These are phyloP conservation scores for Neodiprion virginianus DNA, from an alignment of 1,140 invertebrate genomes.

Conservation along the genomic window DNA sequence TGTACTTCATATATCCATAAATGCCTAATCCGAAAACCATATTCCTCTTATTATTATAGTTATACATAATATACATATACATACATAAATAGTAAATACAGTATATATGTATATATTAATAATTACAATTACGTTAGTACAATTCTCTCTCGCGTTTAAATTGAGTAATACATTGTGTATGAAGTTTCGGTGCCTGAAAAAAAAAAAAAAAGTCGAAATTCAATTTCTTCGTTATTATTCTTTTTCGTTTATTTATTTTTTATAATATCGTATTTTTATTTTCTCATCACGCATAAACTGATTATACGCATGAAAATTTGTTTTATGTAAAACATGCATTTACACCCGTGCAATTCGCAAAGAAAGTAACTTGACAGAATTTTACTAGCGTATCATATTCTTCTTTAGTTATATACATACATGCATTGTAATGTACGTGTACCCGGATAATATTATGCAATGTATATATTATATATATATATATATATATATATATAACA, in stretches of 20 bases:
- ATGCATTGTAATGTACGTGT: neutral
- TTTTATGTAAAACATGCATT: constrained; percentile 8
- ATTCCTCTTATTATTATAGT: constrained; percentile 16
- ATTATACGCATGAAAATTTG: no score
- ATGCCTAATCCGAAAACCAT: constrained; percentile 35
- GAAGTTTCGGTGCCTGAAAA: no score
- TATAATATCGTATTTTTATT: no score
- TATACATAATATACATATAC: constrained; percentile 21
- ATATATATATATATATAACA: neutral
- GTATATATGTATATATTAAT: constrained; percentile 38
- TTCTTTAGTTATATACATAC: neutral
- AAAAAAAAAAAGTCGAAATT: no score
- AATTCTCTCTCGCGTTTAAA: constrained; percentile 19
- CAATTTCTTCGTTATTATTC: no score
- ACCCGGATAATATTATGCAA: no score
- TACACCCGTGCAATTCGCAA: constrained; percentile 17
- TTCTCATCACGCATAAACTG: no score
- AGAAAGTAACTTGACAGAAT: constrained; percentile 20
- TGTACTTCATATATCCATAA: constrained; percentile 22
- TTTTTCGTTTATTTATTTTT: no score
- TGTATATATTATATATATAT: neutral
- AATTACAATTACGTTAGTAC: constrained; percentile 36
- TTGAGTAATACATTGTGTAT: no score
- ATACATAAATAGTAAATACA: constrained; percentile 39
- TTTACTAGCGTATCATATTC: constrained; percentile 28